A percentile compares a stretch with the other conserved stretches of the same genome.
phyloP scores from a whole-genome alignment of 2,888 invertebrate species.

The Apamea monoglypha region DNA sequence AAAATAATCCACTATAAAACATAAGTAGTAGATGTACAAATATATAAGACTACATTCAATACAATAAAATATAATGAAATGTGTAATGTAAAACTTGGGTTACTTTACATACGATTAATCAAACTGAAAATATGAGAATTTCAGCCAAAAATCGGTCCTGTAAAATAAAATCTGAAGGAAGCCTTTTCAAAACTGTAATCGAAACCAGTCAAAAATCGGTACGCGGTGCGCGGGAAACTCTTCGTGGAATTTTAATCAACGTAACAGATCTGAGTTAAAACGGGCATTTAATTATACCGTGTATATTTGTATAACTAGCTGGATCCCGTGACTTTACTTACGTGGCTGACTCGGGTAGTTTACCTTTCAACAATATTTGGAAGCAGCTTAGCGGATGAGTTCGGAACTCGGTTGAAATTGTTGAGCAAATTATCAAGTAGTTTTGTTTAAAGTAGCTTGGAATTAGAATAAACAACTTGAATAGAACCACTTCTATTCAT shows the following conservation, averaged over 20 bases:
- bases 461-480: neutral
- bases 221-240: constrained; percentile 43
- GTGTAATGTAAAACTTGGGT: neutral
- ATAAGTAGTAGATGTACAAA: neutral
- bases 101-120: neutral
- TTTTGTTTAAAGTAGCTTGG: neutral
- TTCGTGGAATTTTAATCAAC: constrained; percentile 73
- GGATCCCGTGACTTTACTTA: constrained; percentile 45
- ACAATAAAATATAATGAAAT: neutral
- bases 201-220: constrained; percentile 57
- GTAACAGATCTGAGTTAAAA: constrained; percentile 67
- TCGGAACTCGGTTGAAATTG: constrained; percentile 19
- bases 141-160: constrained; percentile 29
- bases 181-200: constrained; percentile 60
- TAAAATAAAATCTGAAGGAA: constrained; percentile 57
- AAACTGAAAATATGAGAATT: constrained; percentile 48
- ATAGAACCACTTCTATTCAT: too few species aligned
- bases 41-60: neutral
- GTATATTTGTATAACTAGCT: constrained; percentile 52
- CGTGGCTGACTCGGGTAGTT: constrained; percentile 42
- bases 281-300: constrained; percentile 62
- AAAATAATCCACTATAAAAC: neutral
- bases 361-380: constrained; percentile 47
- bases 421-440: constrained; percentile 12
- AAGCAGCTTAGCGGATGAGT: constrained; percentile 37